Conservation (phyloP, 2,888 invertebrate species). For the Hydraecia micacea region DNA sequence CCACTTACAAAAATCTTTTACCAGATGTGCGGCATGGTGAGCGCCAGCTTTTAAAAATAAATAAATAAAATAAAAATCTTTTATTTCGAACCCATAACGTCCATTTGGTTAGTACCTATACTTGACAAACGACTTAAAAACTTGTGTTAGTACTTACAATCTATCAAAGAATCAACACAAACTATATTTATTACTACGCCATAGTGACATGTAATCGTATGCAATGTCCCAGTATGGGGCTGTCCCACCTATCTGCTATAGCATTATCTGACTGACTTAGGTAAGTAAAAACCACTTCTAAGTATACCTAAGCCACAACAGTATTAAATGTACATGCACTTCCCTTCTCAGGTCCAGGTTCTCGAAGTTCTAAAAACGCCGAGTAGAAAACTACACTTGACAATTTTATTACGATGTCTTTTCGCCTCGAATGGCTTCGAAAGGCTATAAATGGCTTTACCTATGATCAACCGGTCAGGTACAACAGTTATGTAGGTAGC, state of each 20-base stretch:
- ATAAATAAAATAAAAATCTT: too few relatives aligned
- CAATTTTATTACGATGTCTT: slow-evolving; percentile 42
- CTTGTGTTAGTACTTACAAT: too few relatives aligned
- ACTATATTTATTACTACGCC: too few relatives aligned
- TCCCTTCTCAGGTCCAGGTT: background rate
- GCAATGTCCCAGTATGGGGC: too few relatives aligned
- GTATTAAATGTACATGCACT: background rate
- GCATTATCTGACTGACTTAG: too few relatives aligned
- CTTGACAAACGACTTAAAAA: too few relatives aligned
- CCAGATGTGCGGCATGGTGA: background rate
- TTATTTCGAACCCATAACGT: too few relatives aligned
- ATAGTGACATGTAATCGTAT: too few relatives aligned
- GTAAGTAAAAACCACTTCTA: background rate
- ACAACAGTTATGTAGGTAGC: background rate
- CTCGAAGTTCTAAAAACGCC: slow-evolving; percentile 8
- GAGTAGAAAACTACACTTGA: slow-evolving; percentile 8
- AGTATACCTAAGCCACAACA: background rate
- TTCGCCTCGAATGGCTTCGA: slow-evolving; percentile 17
- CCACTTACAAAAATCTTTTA: background rate
- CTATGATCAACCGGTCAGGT: background rate
- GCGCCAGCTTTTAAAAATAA: too few relatives aligned
- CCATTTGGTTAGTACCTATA: too few relatives aligned
- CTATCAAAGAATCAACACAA: too few relatives aligned
- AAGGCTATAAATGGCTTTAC: slow-evolving; percentile 15
- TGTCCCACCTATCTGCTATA: too few relatives aligned